Conservation (phyloP, 2,797 vertebrate species). For the Lindbergichthys nudifrons region DNA sequence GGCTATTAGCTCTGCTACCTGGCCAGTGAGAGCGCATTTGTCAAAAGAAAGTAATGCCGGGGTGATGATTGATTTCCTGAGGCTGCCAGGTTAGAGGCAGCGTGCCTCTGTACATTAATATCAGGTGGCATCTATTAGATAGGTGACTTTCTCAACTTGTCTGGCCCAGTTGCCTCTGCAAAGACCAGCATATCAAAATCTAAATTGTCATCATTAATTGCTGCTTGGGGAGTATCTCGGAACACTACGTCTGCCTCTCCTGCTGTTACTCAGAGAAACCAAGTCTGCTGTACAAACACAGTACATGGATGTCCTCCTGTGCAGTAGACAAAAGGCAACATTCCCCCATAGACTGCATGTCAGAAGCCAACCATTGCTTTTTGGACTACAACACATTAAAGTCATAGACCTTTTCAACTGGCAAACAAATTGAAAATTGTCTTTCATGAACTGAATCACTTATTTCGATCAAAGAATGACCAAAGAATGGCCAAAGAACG, state of each 20-base stretch:
- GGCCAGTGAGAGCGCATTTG: constrained; percentile 77
- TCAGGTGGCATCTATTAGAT: constrained; percentile 77
- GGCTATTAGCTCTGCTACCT: constrained; percentile 81
- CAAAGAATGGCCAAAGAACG: too few species aligned
- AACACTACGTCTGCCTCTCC: constrained; percentile 26
- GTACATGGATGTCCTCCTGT: background rate
- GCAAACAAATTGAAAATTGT: too few species aligned
- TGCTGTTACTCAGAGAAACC: constrained; percentile 17
- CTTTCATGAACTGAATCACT: too few species aligned
- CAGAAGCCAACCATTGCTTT: too few species aligned
- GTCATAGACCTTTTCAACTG: too few species aligned
- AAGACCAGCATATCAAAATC: constrained; percentile 65
- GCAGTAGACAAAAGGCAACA: background rate
- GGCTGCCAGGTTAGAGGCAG: constrained; percentile 76
- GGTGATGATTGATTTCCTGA: constrained; percentile 77
- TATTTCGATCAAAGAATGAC: too few species aligned
- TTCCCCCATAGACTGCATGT: too few species aligned
- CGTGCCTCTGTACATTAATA: constrained; percentile 76
- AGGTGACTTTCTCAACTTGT: constrained; percentile 73
- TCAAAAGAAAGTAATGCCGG: constrained; percentile 74
- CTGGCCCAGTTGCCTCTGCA: constrained; percentile 43
- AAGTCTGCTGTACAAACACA: constrained; percentile 5
- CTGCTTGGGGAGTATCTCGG: constrained; percentile 52
- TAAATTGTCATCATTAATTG: constrained; percentile 78
- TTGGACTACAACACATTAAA: too few species aligned